Evolutionary conservation across 1,140 invertebrate species (phyloP).

Genomic region (Hycleus phaleratus): DNA sequence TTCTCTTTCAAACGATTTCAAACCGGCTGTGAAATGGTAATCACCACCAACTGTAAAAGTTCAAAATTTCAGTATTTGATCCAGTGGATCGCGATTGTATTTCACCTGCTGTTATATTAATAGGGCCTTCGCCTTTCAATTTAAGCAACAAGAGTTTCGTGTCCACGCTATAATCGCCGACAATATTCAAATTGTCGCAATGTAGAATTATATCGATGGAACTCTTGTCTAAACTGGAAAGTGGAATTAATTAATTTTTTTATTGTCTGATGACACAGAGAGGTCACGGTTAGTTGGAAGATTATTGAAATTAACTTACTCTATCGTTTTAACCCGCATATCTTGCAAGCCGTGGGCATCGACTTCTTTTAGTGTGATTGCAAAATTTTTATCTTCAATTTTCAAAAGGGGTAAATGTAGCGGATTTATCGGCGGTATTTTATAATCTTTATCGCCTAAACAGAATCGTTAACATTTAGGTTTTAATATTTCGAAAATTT

Average conservation of each 20-base stretch:
- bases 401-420: background rate
- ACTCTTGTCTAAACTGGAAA: background rate
- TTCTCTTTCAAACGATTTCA: conserved; percentile 10
- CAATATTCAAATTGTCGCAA: background rate
- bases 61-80: background rate
- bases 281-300: background rate
- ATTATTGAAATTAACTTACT: background rate
- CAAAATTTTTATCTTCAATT: background rate
- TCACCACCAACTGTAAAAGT: background rate
- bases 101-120: background rate
- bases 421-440: background rate
- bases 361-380: background rate
- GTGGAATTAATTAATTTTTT: background rate
- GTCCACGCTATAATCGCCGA: background rate
- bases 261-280: background rate
- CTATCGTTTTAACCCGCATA: background rate
- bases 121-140: background rate
- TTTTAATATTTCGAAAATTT: background rate
- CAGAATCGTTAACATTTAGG: background rate
- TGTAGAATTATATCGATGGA: background rate
- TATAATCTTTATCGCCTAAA: background rate
- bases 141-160: background rate
- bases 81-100: background rate
- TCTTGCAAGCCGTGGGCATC: background rate
- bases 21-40: background rate